A percentile compares a stretch with the other conserved stretches of the same genome.
Evolutionary conservation across 2,888 invertebrate species (phyloP).

Genomic region (Lithophane leautieri): DNA sequence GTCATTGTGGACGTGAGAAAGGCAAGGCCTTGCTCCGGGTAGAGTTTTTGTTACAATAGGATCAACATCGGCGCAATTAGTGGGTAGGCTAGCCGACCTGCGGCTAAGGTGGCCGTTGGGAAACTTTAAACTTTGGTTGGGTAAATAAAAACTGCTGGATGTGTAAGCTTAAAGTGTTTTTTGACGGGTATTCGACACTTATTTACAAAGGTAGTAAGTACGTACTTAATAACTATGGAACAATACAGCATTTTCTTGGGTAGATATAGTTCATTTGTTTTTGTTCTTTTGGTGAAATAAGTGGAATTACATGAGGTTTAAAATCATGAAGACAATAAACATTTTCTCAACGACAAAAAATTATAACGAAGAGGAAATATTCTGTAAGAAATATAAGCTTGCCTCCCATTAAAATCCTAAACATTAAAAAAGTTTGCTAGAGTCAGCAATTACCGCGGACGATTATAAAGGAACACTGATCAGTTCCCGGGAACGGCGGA

Average conservation of each 20-base stretch:
- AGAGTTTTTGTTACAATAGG: constrained; percentile 57
- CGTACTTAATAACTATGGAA: neutral
- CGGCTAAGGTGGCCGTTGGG: constrained; percentile 12
- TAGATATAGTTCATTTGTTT: neutral
- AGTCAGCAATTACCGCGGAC: constrained; percentile 38
- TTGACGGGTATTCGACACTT: neutral
- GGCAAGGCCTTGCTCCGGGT: constrained; percentile 63
- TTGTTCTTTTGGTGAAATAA: neutral
- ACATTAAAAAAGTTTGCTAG: constrained; percentile 27
- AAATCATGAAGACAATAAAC: neutral
- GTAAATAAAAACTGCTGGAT: constrained; percentile 8
- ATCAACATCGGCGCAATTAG: constrained; percentile 49
- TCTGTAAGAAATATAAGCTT: neutral
- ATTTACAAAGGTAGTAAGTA: neutral
- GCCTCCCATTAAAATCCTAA: constrained; percentile 17
- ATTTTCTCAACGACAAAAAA: neutral
- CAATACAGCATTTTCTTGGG: neutral
- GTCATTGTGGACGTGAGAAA: constrained; percentile 65
- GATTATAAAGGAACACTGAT: constrained; percentile 54
- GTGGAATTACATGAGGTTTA: neutral
- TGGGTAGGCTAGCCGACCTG: constrained; percentile 18
- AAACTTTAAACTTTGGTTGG: constrained; percentile 10
- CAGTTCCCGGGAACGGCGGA: constrained; percentile 53
- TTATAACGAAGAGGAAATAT: neutral
- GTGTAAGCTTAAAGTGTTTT: neutral